These are phyloP conservation scores for Heliopora coerulea DNA, from an alignment of 92 coral and sea anemone species.

Conservation along the genomic window DNA sequence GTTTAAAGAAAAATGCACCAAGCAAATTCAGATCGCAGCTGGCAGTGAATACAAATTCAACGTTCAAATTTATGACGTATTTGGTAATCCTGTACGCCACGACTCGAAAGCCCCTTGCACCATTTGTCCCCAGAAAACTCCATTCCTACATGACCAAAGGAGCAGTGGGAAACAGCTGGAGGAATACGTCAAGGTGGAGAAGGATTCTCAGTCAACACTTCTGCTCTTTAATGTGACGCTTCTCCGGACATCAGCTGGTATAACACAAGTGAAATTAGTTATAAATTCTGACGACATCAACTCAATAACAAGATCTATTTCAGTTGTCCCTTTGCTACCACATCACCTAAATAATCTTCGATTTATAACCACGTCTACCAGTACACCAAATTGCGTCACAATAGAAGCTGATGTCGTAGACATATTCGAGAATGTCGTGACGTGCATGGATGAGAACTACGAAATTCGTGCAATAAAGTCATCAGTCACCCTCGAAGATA, in stretches of 20 bases:
- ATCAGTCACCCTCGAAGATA: background rate
- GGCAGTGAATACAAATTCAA: background rate
- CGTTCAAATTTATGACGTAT: background rate
- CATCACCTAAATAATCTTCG: background rate
- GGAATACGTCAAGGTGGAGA: background rate
- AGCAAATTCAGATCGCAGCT: background rate
- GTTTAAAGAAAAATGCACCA: background rate
- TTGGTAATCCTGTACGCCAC: background rate
- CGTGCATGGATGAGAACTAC: background rate
- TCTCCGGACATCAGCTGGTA: background rate
- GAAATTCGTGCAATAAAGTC: background rate
- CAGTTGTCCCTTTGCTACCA: conserved; percentile 17
- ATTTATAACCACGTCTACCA: background rate
- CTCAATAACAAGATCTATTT: background rate
- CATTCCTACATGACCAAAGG: background rate
- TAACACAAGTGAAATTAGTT: background rate
- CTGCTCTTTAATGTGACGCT: background rate
- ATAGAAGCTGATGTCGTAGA: conserved; percentile 1
- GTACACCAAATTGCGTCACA: background rate
- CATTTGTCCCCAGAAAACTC: background rate
- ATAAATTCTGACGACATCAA: background rate
- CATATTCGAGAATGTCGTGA: conserved; percentile 12
- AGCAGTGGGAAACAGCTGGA: background rate
- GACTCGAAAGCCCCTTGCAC: background rate
- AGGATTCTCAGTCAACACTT: background rate